Base-by-base conservation (phyloP, 2,797 vertebrate species). In the Tauraco hartlaubi region DNA sequence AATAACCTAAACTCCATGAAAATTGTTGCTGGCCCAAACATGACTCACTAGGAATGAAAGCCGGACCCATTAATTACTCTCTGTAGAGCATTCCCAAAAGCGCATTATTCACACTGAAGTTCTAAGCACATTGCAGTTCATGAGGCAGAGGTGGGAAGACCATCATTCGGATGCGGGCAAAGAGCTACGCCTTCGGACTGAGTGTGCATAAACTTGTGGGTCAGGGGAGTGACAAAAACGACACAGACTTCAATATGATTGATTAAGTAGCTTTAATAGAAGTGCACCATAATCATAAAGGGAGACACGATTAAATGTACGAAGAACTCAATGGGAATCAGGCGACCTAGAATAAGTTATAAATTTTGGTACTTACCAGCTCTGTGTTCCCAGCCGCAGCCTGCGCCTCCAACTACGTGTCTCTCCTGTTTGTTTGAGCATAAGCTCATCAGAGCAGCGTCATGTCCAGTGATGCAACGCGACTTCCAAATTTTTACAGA, bases 31-130 rank as follows among this genome's bases (percentile, higher is more conserved):
- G 83, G 83, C 52, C 59, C 37, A 83, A 92, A 78, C n/a, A 51
- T 25, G 83, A 89, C 66, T 91, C 49, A n/a, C 37, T 17, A 51
- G 79, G 81, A 93, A 75, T 44, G 81, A 92, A 87, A 94, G 52
- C 46, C 61, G 80, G 39, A 31, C 49, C 33, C 67, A 80, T 82
- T 85, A 85, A 94, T 82, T 92, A 59, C 29, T 55, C 92, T 88
- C 59, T 58, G 44, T 21, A 74, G 62, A 76, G 29, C 49, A 12
- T 17, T 85, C 56, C 86, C 85, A 55, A 23, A 85, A 58, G 54
- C 52, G 28, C 59, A 43, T 69, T 72, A 78, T 74, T 76, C 58
- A 86, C 12, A 31, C 39, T 43, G 21, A 51, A 92, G 68, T 64
- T 71, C 67, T 39, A 67, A 87, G 68, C 51, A 39, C 1, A 0